A percentile compares a stretch with the other conserved stretches of the same genome.
Evolutionary conservation across 1,140 invertebrate genomes (phyloP).

Genomic region (Arion vulgaris): DNA sequence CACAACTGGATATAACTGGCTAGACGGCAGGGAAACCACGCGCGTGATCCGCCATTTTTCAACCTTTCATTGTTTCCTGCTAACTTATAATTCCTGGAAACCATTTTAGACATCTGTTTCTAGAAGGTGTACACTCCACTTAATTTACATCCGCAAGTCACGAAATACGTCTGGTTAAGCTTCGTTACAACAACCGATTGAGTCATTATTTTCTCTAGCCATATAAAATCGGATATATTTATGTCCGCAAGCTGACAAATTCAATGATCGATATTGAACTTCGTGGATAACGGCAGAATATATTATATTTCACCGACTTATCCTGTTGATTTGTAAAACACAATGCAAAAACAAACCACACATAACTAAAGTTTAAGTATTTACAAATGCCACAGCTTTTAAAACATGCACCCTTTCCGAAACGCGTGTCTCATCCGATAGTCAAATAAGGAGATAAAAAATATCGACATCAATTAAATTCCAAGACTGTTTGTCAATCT

Average conservation of each 20-base stretch:
- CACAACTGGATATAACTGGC: conserved; percentile 8
- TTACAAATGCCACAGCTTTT: neutral
- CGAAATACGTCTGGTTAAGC: too few species aligned
- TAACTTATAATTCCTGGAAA: neutral
- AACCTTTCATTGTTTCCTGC: neutral
- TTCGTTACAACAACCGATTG: too few species aligned
- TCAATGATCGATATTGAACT: too few species aligned
- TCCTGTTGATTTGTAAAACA: neutral
- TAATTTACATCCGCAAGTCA: too few species aligned
- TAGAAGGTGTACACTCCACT: neutral
- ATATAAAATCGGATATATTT: too few species aligned
- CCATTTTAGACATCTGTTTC: neutral
- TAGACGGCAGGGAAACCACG: neutral
- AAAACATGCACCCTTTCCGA: neutral
- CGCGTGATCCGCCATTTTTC: neutral
- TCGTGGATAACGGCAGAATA: too few species aligned
- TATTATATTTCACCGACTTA: too few species aligned
- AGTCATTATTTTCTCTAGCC: too few species aligned
- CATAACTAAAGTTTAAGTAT: neutral
- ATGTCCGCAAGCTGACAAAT: too few species aligned
- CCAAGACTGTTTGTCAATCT: neutral
- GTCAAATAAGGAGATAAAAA: neutral
- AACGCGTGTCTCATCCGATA: neutral
- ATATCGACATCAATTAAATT: neutral
- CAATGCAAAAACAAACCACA: neutral